Percentiles rank a stretch among this genome's conserved stretches.
These are phyloP conservation scores for Indicator maculatus DNA, from an alignment of 2,113 vertebrate genomes.

Conservation along the genomic window DNA sequence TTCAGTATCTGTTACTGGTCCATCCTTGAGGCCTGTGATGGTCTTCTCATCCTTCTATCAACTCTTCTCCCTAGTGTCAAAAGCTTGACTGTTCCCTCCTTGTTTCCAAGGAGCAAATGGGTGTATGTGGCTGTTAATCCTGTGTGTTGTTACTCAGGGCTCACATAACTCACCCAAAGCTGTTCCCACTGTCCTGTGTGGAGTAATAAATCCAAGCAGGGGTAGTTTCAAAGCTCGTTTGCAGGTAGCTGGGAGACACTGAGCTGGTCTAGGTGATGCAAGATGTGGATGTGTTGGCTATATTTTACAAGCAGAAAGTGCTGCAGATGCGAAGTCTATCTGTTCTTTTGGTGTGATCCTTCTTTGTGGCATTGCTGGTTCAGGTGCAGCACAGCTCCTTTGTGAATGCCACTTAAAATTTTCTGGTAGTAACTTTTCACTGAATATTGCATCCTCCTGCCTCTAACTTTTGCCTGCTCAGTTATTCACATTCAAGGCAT, in stretches of 20 bases:
- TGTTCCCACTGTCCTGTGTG: fast-evolving
- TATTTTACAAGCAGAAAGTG: not conserved
- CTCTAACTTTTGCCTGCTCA: not conserved
- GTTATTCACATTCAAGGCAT: not conserved
- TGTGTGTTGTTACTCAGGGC: fast-evolving
- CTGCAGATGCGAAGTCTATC: not conserved
- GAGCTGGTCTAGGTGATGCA: not conserved
- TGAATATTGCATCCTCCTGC: not conserved
- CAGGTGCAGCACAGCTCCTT: not conserved
- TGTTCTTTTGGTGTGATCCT: not conserved
- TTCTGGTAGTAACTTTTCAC: not conserved
- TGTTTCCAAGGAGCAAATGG: not conserved
- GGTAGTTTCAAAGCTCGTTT: not conserved
- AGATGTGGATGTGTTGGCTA: not conserved
- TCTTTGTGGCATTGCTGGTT: fast-evolving
- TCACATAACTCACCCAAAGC: not conserved
- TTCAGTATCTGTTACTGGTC: not conserved
- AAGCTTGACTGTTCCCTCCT: not conserved
- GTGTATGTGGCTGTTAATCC: not conserved
- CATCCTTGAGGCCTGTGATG: not conserved
- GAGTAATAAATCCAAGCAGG: not conserved
- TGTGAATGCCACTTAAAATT: not conserved
- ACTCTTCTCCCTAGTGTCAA: not conserved
- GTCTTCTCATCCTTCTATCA: not conserved
- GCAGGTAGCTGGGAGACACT: not conserved